Evolutionary conservation across 2,888 invertebrate species (phyloP).

Genomic region (Platycheirus albimanus): DNA sequence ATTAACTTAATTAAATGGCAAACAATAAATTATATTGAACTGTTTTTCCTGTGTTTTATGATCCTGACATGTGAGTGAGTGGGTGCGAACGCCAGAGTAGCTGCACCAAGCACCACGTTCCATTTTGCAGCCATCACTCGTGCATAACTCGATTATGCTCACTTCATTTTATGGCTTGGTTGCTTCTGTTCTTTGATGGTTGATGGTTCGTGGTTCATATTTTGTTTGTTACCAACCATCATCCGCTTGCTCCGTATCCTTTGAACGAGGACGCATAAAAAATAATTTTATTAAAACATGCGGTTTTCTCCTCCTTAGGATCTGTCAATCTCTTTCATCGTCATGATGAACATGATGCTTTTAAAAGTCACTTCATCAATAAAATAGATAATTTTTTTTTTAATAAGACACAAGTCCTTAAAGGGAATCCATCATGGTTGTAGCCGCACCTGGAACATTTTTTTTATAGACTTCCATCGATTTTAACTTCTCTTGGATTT

Average conservation of each 20-base stretch:
- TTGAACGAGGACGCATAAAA: neutral
- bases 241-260: neutral
- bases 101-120: too few relatives aligned
- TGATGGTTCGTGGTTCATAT: neutral
- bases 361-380: too few relatives aligned
- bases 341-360: too few relatives aligned
- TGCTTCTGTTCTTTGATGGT: neutral
- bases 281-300: slow-evolving; percentile 1
- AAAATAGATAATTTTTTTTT: too few relatives aligned
- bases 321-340: neutral
- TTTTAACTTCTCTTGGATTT: too few relatives aligned
- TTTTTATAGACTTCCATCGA: too few relatives aligned
- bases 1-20: slow-evolving; percentile 36
- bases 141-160: neutral
- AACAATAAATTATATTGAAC: slow-evolving; percentile 26
- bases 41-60: neutral
- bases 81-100: neutral
- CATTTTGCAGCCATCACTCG: slow-evolving; percentile 2
- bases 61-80: neutral
- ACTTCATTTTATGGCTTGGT: neutral
- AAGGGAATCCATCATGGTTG: too few relatives aligned
- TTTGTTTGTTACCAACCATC: neutral
- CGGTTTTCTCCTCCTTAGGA: neutral
- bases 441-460: too few relatives aligned
- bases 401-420: too few relatives aligned